phyloP scores from a whole-genome alignment of 2,113 vertebrate genomes.

The Morone chrysops region DNA sequence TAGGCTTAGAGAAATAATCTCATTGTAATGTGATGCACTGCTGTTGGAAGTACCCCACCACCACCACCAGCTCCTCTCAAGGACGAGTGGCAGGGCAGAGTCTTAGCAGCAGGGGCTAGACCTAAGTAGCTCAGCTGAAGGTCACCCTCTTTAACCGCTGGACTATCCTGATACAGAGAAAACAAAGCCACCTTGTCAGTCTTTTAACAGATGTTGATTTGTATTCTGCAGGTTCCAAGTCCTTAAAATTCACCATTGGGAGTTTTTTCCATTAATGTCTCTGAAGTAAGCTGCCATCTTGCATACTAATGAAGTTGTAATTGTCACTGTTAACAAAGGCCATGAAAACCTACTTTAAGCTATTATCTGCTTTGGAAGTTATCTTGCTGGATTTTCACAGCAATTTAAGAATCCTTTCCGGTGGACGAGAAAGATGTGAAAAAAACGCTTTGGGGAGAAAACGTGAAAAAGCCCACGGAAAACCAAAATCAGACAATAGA shows the following conservation, averaged over 20 bases:
- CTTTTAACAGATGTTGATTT: constrained; percentile 40
- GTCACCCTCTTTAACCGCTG: neutral
- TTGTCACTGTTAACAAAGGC: constrained; percentile 62
- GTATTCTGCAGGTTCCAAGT: constrained; percentile 43
- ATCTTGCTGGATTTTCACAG: constrained; percentile 17
- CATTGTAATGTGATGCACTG: neutral
- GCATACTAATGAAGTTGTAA: constrained; percentile 58
- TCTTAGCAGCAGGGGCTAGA: constrained; percentile 10
- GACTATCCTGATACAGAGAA: constrained; percentile 1
- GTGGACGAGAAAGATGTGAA: constrained; percentile 1
- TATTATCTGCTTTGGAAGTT: constrained; percentile 46
- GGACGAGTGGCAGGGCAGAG: constrained; percentile 7
- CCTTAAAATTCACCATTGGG: constrained; percentile 15
- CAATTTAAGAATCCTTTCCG: constrained; percentile 14
- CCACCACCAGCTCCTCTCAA: constrained; percentile 20
- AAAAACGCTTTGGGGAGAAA: neutral
- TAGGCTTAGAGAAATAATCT: constrained; percentile 25
- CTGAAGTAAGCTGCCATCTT: constrained; percentile 40
- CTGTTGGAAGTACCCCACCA: neutral
- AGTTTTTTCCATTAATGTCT: constrained; percentile 27
- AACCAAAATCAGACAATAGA: constrained; percentile 6
- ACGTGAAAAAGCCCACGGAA: neutral
- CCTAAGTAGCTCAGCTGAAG: constrained; percentile 19
- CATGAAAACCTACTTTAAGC: constrained; percentile 21
- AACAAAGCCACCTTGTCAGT: constrained; percentile 17